Conservation (phyloP, 2,113 vertebrate species). For the Synodontis membranacea region DNA sequence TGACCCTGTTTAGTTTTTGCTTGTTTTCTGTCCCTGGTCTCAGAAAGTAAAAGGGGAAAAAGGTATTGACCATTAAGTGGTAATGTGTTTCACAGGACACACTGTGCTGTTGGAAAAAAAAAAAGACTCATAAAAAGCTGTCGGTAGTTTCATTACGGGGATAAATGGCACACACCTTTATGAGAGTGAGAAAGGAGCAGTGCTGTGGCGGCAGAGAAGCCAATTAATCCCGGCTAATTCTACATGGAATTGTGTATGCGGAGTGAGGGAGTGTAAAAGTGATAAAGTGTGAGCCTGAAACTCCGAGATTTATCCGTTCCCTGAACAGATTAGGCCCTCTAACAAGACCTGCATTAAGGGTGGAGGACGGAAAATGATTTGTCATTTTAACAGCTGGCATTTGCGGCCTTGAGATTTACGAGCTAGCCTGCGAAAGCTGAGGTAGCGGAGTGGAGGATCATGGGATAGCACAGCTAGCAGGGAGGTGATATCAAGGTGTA, state of each 20-base stretch:
- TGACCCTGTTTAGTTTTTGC: not conserved
- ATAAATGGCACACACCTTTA: slow-evolving; percentile 42
- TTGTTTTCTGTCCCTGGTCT: not conserved
- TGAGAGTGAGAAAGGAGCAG: slow-evolving; percentile 23
- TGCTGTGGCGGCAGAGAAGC: slow-evolving; percentile 30
- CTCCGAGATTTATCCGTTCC: slow-evolving; percentile 33
- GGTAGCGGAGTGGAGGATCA: not conserved
- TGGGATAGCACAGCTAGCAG: not conserved
- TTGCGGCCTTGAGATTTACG: slow-evolving; percentile 40
- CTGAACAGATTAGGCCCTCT: slow-evolving; percentile 39
- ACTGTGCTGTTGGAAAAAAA: slow-evolving; percentile 37
- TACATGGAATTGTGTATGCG: slow-evolving; percentile 47
- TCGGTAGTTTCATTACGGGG: slow-evolving; percentile 39
- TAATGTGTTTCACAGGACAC: slow-evolving; percentile 52
- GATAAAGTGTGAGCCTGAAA: slow-evolving; percentile 16
- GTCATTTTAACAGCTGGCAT: slow-evolving; percentile 23
- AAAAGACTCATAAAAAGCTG: slow-evolving; percentile 30
- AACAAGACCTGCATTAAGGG: slow-evolving; percentile 30
- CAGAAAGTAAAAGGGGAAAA: not conserved
- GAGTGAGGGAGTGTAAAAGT: not conserved
- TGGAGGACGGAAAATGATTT: slow-evolving; percentile 28
- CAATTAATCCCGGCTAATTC: slow-evolving; percentile 53
- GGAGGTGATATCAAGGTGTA: not conserved
- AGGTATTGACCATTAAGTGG: not conserved
- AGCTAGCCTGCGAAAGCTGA: not conserved